Conservation (phyloP, 2,113 vertebrate genomes). For the Meriones unguiculatus region DNA sequence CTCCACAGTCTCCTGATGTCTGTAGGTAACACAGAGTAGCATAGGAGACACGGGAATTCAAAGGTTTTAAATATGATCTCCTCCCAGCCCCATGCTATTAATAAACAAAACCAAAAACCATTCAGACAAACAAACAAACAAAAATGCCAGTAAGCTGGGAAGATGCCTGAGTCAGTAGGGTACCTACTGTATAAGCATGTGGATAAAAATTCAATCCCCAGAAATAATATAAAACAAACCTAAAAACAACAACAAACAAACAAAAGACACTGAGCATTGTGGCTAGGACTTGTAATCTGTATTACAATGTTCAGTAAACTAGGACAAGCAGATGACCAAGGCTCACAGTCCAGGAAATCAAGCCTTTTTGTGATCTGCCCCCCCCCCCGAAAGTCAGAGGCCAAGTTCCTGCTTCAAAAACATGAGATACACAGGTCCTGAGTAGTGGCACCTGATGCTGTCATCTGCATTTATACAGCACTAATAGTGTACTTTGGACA, state of each 20-base stretch:
- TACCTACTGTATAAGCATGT: not conserved
- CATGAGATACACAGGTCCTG: not conserved
- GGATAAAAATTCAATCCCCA: not conserved
- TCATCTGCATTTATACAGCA: not conserved
- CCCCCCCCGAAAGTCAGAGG: not conserved
- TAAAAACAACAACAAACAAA: not conserved
- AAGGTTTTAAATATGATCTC: not conserved
- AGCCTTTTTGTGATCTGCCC: not conserved
- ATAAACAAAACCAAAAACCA: not conserved
- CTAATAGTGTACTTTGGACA: not conserved
- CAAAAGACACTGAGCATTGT: not conserved
- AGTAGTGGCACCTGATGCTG: not conserved
- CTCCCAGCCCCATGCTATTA: not conserved
- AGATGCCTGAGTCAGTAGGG: not conserved
- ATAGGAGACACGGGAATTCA: not conserved
- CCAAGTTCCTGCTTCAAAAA: not conserved
- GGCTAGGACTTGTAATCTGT: not conserved
- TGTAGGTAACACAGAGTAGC: not conserved
- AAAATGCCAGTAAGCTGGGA: not conserved
- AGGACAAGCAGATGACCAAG: not conserved
- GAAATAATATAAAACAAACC: not conserved
- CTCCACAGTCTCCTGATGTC: not conserved
- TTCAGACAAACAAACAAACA: not conserved
- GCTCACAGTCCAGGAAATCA: not conserved
- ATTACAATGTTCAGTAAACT: not conserved